Percentiles rank a stretch among this genome's conserved stretches.
phyloP scores from a whole-genome alignment of 2,113 vertebrate genomes.

The Mirounga angustirostris region DNA sequence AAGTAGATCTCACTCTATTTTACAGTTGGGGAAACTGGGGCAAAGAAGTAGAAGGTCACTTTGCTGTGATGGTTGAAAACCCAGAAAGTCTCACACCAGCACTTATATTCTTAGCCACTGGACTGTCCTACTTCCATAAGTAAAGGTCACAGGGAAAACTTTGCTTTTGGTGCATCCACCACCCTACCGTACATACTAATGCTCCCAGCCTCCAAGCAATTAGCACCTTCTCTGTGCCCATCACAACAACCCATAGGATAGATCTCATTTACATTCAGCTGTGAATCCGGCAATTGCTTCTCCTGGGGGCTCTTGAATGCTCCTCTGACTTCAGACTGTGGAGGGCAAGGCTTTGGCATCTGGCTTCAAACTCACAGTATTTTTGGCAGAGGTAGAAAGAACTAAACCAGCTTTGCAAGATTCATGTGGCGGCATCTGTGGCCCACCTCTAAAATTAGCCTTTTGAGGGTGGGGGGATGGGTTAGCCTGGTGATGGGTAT shows the following conservation, averaged over 20 bases:
- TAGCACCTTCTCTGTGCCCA: background rate
- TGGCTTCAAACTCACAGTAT: background rate
- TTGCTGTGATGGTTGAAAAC: background rate
- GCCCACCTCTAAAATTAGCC: background rate
- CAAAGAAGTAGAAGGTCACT: background rate
- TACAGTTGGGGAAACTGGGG: background rate
- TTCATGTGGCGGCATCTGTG: background rate
- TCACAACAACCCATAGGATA: background rate
- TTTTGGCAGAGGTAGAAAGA: background rate
- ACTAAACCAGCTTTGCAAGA: background rate
- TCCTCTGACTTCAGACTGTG: background rate
- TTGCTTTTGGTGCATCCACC: background rate
- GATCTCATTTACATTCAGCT: background rate
- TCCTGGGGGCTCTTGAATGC: background rate
- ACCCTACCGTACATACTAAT: background rate
- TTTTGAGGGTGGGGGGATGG: background rate
- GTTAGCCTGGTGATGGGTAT: no score
- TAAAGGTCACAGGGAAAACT: background rate
- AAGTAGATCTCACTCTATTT: background rate
- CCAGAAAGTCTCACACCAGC: background rate
- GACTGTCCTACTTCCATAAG: background rate
- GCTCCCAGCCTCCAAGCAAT: background rate
- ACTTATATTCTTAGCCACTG: background rate
- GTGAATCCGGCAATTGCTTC: background rate
- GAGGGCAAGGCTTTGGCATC: background rate